Base-by-base conservation (phyloP, 1,140 invertebrate genomes). In the Drosophila kanapiae region DNA sequence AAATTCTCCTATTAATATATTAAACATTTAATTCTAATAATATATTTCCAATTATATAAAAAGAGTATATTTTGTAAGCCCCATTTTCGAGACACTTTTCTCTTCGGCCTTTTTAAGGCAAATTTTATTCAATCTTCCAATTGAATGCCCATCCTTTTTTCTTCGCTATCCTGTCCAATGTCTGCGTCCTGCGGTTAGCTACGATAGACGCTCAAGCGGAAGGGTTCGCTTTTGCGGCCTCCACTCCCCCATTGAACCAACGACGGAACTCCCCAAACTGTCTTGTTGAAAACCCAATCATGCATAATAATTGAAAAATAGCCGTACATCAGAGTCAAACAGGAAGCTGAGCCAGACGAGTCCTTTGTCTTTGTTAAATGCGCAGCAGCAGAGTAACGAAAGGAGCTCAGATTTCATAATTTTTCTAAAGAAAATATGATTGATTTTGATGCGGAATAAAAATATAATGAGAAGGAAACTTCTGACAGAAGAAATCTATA, bases 111-210 rank as follows among this genome's bases (percentile, higher is more conserved):
- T 87, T 85, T 88, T 79, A 83, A 92, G 80, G 75, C 91, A 92
- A 92, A 92, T 92, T 92, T 92, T 92, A 92, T 92, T 92, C 91
- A 92, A 92, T 92, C 91, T 92, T 92, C 91, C 91, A 90, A 91
- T 77, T 90, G 91, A 92, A 69, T 91, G 91, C 63, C 47, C 64
- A 61, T 71, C 49, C 48, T 42, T 61, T 62, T 68, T 68, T 33
- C 35, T 10, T 33, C 11, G 31, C 61, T 43, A 43, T 67, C 51
- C 59, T 77, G 58, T 58, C 56, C 65, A 51, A 62, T 56, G 58
- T 72, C 54, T 69, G 61, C 56, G 86, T 91, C 74, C 65, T 91
- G 86, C 72, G 85, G 87, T 91, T 90, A 72, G 72, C 67, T 78
- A 43, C 77, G 86, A 91, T 91, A 87, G 78, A 87, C 83, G 69